A percentile compares a stretch with the other conserved stretches of the same genome.
These are phyloP conservation scores for Microtus montanus DNA, from an alignment of 2,113 vertebrate genomes.

Conservation along the genomic window DNA sequence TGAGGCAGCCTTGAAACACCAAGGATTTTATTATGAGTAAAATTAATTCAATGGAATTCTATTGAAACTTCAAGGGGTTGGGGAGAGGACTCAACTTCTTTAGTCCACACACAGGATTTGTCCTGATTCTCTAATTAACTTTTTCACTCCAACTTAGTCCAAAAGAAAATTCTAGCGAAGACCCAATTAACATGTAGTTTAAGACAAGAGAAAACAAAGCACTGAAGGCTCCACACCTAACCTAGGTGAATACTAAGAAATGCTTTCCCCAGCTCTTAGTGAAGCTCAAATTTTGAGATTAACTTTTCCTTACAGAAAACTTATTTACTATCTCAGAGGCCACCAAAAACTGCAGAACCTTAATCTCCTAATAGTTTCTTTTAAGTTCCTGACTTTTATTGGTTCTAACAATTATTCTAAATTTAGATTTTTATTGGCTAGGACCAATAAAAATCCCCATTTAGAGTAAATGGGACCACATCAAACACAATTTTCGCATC, in stretches of 20 bases:
- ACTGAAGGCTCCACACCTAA: not conserved
- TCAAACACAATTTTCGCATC: not conserved
- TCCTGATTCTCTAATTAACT: slow-evolving; percentile 57
- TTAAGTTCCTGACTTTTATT: not conserved
- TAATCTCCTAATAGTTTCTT: slow-evolving; percentile 40
- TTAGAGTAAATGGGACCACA: not conserved
- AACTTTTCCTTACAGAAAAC: not conserved
- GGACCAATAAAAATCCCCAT: slow-evolving; percentile 19
- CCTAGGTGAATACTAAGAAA: not conserved
- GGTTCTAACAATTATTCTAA: slow-evolving; percentile 29
- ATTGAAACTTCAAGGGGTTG: slow-evolving; percentile 59
- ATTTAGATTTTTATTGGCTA: slow-evolving; percentile 32
- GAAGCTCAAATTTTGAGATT: not conserved
- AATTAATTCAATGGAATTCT: slow-evolving; percentile 77
- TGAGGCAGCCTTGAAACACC: slow-evolving; percentile 67
- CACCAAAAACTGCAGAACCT: not conserved
- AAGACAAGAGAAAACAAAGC: slow-evolving; percentile 40
- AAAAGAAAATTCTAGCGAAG: slow-evolving; percentile 55
- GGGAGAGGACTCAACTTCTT: slow-evolving; percentile 34
- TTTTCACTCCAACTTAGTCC: slow-evolving; percentile 40
- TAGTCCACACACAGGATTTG: slow-evolving; percentile 50
- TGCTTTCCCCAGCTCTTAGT: not conserved
- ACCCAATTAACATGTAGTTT: slow-evolving; percentile 5
- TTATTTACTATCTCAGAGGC: not conserved
- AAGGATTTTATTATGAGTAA: slow-evolving; percentile 69